Percentiles rank a stretch among this genome's conserved stretches.
Evolutionary conservation across 2,113 vertebrate species (phyloP).

Genomic region (Oenanthe oenanthe): DNA sequence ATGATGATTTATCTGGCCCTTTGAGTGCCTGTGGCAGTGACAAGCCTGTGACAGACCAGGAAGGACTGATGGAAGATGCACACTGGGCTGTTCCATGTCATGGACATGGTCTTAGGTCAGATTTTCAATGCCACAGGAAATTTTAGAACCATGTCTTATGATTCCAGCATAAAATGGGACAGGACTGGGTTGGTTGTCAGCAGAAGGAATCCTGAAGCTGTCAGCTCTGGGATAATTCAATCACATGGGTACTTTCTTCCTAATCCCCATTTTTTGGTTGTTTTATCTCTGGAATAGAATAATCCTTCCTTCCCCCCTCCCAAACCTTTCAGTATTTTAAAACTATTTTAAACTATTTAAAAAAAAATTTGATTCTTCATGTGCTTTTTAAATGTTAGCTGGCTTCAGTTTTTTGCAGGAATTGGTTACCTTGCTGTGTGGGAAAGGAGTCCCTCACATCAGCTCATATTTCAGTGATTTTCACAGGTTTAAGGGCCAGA

Average conservation of each 20-base stretch:
- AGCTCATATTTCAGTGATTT: not conserved
- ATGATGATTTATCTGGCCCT: not conserved
- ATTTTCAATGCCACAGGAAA: not conserved
- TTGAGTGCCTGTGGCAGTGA: not conserved
- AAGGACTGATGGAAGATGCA: not conserved
- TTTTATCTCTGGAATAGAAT: not conserved
- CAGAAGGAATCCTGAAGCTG: not conserved
- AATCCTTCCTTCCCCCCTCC: not conserved
- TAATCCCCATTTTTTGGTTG: not conserved
- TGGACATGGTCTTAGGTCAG: not conserved
- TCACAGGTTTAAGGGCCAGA: not conserved
- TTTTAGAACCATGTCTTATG: not conserved
- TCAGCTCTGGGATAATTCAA: not conserved
- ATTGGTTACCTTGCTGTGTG: not conserved
- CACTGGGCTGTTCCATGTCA: fast-evolving
- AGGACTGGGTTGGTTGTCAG: not conserved
- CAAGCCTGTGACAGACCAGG: not conserved
- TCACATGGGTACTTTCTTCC: not conserved
- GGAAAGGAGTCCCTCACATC: not conserved
- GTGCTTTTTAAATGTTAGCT: not conserved
- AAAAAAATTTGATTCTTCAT: not conserved
- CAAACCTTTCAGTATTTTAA: not conserved
- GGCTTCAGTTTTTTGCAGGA: not conserved
- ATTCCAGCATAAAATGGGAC: not conserved
- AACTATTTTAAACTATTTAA: not conserved